Evolutionary conservation across 2,888 invertebrate genomes (phyloP), one percentile per base, ranked within the genome.

Genomic region (Euzophera pinguis): DNA sequence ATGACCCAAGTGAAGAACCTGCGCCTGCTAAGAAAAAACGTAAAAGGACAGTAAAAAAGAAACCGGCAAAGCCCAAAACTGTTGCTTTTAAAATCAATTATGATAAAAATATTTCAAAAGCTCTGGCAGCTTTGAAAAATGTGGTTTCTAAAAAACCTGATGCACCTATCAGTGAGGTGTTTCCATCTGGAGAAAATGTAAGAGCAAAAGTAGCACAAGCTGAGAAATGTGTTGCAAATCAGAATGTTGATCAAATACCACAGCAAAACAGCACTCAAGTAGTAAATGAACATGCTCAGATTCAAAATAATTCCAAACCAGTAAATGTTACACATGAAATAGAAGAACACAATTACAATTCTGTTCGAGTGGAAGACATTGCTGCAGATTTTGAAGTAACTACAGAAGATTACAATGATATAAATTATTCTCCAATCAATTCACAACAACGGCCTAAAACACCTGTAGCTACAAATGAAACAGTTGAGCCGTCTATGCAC

Each of bases 1-100:
- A 71, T 74, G 86, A 91, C 58, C 90, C 90, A 0, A 71, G 72
- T 56, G 87, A 90, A 45, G 90, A 90, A 67, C 89, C 90, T 9
- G 63, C 74, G 50, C 80, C 79, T 13, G 71, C 73, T 45, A 89
- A 89, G 63, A 90, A 87, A 58, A 90, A 88, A 58, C 73, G 72
- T 8, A 88, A 81, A 56, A 81, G 65, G 50, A 59, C 61, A 13
- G 64, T 69, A 1, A 76, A 68, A 41, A 86, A 76, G 59, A 76
- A 65, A 56, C 71, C 69, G 43, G 53, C 70, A 0, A 82, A 82
- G 60, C 73, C 79, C 1, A 87, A 78, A 68, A 66, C 57, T 29
- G 59, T 73, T 34, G 50, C 69, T 6, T 59, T 73, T 3, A 84
- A 81, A 56, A 78, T 69, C 56, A 81, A 73, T 59, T 90, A 90